phyloP scores from a whole-genome alignment of 2,113 vertebrate genomes.

The Charina bottae region DNA sequence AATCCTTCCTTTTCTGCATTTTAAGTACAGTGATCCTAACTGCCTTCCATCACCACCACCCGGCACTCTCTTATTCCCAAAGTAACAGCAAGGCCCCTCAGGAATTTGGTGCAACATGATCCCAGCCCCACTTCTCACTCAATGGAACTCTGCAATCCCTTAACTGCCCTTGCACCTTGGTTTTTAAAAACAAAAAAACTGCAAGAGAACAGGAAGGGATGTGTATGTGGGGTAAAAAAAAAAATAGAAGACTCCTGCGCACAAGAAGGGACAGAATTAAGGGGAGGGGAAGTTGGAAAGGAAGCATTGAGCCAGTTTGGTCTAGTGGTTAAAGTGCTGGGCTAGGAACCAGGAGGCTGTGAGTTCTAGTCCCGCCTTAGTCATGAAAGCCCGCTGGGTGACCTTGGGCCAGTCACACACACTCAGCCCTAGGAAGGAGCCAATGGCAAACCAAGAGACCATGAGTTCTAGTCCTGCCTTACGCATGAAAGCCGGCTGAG shows the following conservation, averaged over 20 bases:
- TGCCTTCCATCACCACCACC: not conserved
- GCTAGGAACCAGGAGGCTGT: too few species aligned
- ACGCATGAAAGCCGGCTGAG: too few species aligned
- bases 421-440: too few species aligned
- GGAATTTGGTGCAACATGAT: not conserved
- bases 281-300: not conserved
- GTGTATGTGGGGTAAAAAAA: not conserved
- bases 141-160: not conserved
- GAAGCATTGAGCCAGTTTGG: too few species aligned
- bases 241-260: not conserved
- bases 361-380: too few species aligned
- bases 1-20: not conserved
- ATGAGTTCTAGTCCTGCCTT: too few species aligned
- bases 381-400: too few species aligned
- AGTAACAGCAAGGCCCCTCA: too few species aligned
- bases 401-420: too few species aligned
- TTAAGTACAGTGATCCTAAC: not conserved
- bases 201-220: not conserved
- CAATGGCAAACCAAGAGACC: too few species aligned
- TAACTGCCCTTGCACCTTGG: not conserved
- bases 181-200: not conserved
- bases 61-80: not conserved
- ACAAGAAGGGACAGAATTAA: not conserved
- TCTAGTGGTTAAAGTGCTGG: too few species aligned
- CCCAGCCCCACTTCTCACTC: rapidly evolving